Evolutionary conservation across 2,113 vertebrate species (phyloP).

Genomic region (Machaerirhynchus nigripectus): DNA sequence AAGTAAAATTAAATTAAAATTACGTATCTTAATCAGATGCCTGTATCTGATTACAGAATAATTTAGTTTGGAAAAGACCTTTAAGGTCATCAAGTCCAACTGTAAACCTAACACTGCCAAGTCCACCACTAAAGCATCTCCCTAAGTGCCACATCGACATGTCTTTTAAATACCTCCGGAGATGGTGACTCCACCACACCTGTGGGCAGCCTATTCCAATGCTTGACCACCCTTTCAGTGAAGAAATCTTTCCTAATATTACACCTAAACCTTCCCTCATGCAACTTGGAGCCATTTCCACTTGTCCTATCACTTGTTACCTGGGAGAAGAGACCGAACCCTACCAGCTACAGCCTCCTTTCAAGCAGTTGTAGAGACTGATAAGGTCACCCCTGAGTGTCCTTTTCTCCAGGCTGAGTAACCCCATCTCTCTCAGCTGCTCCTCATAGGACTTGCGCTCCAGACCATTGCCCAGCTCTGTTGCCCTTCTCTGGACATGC

Average conservation of each 20-base stretch:
- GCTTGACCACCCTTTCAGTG: not conserved
- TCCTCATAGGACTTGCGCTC: not conserved
- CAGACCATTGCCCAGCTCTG: too few species aligned
- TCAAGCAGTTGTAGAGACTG: not conserved
- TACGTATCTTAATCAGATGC: not conserved
- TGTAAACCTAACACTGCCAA: not conserved
- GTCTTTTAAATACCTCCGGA: not conserved
- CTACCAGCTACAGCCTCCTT: not conserved
- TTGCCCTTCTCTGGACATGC: fast-evolving
- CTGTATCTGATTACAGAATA: not conserved
- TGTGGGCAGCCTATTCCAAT: not conserved
- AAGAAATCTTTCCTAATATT: not conserved
- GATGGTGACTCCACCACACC: not conserved
- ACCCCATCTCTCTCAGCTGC: not conserved
- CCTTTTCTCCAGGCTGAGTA: not conserved
- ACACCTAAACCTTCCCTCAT: not conserved
- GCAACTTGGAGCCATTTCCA: not conserved
- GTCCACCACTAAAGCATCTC: not conserved
- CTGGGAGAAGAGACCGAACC: not conserved
- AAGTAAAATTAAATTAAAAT: not conserved
- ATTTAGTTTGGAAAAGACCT: not conserved
- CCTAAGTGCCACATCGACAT: fast-evolving
- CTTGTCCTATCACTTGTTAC: not conserved
- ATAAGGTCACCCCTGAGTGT: not conserved
- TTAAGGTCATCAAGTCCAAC: not conserved